Evolutionary conservation across 2,113 vertebrate species (phyloP).

Genomic region (Platycercus adscitus): DNA sequence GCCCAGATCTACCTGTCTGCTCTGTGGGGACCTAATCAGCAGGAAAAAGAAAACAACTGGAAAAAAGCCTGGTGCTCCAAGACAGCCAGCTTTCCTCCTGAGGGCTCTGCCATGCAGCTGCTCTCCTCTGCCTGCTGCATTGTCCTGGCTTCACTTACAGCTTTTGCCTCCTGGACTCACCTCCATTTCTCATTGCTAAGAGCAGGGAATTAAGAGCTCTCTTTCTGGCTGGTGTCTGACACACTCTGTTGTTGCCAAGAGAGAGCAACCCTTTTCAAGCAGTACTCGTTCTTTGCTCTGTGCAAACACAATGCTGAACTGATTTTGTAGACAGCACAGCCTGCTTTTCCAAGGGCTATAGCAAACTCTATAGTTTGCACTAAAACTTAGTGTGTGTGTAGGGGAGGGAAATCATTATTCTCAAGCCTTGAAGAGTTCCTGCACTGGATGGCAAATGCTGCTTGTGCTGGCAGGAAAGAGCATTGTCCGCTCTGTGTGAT

Average conservation of each 20-base stretch:
- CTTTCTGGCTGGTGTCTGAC: neutral
- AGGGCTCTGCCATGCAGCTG: neutral
- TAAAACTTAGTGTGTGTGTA: neutral
- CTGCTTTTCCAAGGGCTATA: neutral
- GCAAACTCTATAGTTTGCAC: neutral
- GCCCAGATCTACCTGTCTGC: neutral
- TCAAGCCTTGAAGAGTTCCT: neutral
- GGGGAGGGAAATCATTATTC: neutral
- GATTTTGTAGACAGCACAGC: neutral
- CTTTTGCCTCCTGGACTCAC: neutral
- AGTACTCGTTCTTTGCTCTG: neutral
- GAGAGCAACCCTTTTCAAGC: neutral
- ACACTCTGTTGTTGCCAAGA: neutral
- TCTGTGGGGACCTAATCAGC: neutral
- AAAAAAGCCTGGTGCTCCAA: rapidly evolving
- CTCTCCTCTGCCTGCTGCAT: neutral
- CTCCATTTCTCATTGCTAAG: neutral
- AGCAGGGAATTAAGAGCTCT: neutral
- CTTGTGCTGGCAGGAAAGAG: neutral
- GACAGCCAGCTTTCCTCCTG: neutral
- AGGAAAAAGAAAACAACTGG: neutral
- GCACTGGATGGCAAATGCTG: neutral
- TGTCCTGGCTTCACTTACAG: neutral
- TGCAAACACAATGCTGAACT: neutral
- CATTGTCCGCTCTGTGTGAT: neutral